These are phyloP conservation scores for Furnarius figulus DNA, from an alignment of 2,113 vertebrate genomes.

Conservation along the genomic window DNA sequence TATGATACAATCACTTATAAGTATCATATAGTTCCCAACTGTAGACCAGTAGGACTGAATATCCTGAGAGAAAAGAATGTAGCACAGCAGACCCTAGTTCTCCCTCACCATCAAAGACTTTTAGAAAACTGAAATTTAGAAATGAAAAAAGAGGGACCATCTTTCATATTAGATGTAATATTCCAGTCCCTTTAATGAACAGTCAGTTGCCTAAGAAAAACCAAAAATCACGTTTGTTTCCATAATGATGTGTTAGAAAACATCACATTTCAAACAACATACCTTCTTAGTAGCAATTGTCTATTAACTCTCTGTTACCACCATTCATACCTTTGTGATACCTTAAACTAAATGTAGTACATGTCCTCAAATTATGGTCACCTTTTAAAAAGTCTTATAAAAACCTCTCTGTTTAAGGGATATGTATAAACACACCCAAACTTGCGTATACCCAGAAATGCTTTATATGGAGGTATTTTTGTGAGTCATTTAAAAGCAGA, in stretches of 20 bases:
- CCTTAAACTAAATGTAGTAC: not conserved
- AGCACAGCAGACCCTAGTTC: not conserved
- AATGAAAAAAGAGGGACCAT: not conserved
- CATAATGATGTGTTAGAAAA: not conserved
- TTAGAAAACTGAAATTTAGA: not conserved
- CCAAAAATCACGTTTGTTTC: not conserved
- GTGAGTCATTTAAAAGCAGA: not conserved
- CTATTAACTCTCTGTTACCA: not conserved
- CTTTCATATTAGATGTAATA: not conserved
- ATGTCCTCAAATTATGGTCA: not conserved
- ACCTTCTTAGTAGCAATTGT: not conserved
- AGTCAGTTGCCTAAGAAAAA: not conserved
- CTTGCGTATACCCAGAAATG: not conserved
- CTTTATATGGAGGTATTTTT: not conserved
- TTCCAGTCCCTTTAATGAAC: not conserved
- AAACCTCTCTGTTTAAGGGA: not conserved
- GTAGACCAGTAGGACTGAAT: not conserved
- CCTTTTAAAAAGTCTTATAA: not conserved
- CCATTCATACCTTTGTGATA: not conserved
- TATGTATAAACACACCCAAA: not conserved
- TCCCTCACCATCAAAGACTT: not conserved
- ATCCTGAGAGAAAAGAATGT: not conserved
- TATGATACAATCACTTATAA: fast-evolving
- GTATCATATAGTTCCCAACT: not conserved
- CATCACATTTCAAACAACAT: not conserved